Evolutionary conservation across 2,113 vertebrate species (phyloP).

Genomic region (Malurus melanocephalus): DNA sequence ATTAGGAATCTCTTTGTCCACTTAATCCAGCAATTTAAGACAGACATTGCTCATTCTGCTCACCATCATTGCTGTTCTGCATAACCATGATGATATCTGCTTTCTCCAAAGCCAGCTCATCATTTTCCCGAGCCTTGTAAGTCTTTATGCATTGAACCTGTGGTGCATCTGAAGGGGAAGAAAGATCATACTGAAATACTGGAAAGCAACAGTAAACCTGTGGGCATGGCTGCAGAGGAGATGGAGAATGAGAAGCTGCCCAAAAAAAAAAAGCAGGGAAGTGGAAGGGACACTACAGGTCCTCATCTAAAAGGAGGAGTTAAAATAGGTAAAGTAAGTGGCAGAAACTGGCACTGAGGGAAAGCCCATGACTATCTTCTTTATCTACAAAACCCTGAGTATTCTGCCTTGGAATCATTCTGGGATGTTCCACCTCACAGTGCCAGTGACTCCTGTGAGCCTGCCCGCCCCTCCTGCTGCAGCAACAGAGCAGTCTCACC

Average conservation of each 20-base stretch:
- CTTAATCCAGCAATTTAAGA: not conserved
- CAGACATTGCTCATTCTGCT: slow-evolving; percentile 30
- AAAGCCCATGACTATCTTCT: not conserved
- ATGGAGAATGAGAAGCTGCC: not conserved
- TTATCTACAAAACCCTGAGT: not conserved
- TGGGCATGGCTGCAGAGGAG: not conserved
- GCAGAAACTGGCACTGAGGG: not conserved
- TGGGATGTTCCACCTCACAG: not conserved
- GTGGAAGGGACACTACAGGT: not conserved
- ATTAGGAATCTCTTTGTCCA: not conserved
- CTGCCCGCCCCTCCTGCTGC: not conserved
- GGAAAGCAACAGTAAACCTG: not conserved
- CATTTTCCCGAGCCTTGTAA: slow-evolving; percentile 88
- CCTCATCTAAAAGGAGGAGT: not conserved
- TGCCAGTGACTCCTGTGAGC: not conserved
- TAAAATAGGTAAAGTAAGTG: not conserved
- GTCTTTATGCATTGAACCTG: slow-evolving; percentile 92
- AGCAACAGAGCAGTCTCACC: slow-evolving; percentile 59
- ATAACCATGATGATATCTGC: slow-evolving; percentile 90
- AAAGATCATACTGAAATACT: not conserved
- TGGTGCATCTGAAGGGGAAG: slow-evolving; percentile 70
- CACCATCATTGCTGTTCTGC: slow-evolving; percentile 87
- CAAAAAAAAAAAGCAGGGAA: not conserved
- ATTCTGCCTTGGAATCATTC: not conserved
- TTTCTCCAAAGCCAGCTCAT: slow-evolving; percentile 92